These are phyloP conservation scores for Phrynosoma platyrhinos DNA, from an alignment of 2,113 vertebrate genomes.

Conservation along the genomic window DNA sequence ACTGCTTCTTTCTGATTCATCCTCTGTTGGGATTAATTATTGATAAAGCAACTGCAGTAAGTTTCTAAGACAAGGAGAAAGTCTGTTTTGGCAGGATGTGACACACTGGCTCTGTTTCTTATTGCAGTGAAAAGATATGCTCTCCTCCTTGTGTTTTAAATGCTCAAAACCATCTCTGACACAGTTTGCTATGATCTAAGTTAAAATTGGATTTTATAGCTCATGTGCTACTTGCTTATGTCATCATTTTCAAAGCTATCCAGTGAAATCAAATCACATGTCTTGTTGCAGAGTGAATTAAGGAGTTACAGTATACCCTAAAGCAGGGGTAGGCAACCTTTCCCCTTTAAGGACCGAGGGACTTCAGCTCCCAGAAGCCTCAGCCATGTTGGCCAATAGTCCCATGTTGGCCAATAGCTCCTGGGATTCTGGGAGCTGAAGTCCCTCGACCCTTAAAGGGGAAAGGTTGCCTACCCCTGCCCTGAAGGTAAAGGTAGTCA, in stretches of 20 bases:
- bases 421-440: no score
- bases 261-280: no score
- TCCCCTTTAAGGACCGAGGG: no score
- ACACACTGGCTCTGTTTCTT: not conserved
- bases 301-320: no score
- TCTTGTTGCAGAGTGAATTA: no score
- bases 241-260: not conserved
- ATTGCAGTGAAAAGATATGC: not conserved
- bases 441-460: no score
- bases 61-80: not conserved
- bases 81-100: not conserved
- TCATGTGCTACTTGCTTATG: not conserved
- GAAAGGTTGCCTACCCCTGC: no score
- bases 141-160: not conserved
- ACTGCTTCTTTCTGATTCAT: not conserved
- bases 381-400: no score
- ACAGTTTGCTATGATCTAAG: not conserved
- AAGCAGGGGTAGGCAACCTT: no score
- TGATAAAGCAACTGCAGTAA: not conserved
- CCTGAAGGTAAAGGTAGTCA: no score
- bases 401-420: no score
- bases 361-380: no score
- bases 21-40: constrained; percentile 16
- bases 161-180: not conserved
- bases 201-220: not conserved